Percentiles rank a stretch among this genome's conserved stretches.
Conservation (phyloP, 2,888 invertebrate genomes). For the Trilocha varians region DNA sequence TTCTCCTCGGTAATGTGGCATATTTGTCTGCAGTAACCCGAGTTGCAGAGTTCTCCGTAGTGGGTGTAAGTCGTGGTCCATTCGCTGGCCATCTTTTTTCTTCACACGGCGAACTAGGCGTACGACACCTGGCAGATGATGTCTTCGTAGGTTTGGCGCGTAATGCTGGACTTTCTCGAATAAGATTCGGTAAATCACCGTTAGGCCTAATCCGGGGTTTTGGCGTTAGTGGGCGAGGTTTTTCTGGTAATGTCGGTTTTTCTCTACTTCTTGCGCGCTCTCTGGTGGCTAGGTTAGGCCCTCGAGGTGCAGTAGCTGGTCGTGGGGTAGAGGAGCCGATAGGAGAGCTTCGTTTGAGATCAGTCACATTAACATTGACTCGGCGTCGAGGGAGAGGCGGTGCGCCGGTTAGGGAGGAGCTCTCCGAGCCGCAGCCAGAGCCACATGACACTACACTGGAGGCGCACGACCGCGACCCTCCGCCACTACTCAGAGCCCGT, state of each 20-base stretch:
- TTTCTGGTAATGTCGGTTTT: slow-evolving; percentile 67
- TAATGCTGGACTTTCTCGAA: slow-evolving; percentile 60
- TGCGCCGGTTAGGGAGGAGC: slow-evolving; percentile 78
- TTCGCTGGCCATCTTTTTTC: slow-evolving; percentile 81
- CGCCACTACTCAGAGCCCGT: slow-evolving; percentile 79
- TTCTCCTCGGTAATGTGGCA: slow-evolving; percentile 83
- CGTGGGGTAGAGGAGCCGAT: slow-evolving; percentile 68
- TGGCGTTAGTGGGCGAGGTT: slow-evolving; percentile 58
- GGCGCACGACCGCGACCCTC: slow-evolving; percentile 81
- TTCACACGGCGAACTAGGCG: slow-evolving; percentile 77
- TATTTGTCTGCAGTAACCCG: slow-evolving; percentile 78
- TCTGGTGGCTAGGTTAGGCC: slow-evolving; percentile 65
- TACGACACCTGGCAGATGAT: slow-evolving; percentile 73
- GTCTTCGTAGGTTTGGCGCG: slow-evolving; percentile 67
- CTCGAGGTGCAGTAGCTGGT: slow-evolving; percentile 63
- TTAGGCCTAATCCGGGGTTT: slow-evolving; percentile 65
- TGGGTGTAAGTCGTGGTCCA: slow-evolving; percentile 48
- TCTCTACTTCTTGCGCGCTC: slow-evolving; percentile 76
- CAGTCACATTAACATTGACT: slow-evolving; percentile 73
- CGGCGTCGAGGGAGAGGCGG: slow-evolving; percentile 66
- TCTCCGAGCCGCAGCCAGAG: slow-evolving; percentile 86
- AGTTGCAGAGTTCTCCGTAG: slow-evolving; percentile 43
- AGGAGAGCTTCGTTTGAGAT: slow-evolving; percentile 65
- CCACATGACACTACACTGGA: slow-evolving; percentile 85
- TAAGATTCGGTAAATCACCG: slow-evolving; percentile 67